These are phyloP conservation scores for Elephas maximus DNA, from an alignment of 2,113 vertebrate genomes.

Conservation along the genomic window DNA sequence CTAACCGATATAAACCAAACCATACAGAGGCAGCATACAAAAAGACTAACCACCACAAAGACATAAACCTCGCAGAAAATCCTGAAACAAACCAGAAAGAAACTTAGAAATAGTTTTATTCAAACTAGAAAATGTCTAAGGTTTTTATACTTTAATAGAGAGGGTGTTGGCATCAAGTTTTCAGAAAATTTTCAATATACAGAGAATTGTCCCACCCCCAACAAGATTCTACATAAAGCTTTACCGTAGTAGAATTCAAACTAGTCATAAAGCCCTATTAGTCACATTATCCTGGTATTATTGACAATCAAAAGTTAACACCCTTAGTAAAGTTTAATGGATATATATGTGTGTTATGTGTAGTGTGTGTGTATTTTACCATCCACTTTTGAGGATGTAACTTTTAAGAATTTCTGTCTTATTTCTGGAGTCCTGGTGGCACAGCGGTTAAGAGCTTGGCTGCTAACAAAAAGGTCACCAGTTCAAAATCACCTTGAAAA, in stretches of 20 bases:
- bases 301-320: neutral
- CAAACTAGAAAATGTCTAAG: neutral
- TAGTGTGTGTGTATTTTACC: neutral
- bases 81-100: neutral
- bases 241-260: neutral
- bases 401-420: slow-evolving; percentile 1
- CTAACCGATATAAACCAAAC: neutral
- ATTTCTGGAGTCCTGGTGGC: neutral
- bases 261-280: neutral
- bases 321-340: neutral
- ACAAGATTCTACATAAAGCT: neutral
- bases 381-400: neutral
- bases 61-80: neutral
- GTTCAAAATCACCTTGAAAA: no score
- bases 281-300: neutral
- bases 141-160: neutral
- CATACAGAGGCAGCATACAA: neutral
- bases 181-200: neutral
- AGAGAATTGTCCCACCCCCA: neutral
- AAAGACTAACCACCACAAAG: neutral
- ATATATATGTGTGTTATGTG: neutral
- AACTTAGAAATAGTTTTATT: neutral
- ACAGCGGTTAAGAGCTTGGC: no score
- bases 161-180: neutral
- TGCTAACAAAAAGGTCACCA: no score